Evolutionary conservation across 2,888 invertebrate species (phyloP), one percentile per base, ranked within the genome.

Genomic region (Orchesellides sinensis): DNA sequence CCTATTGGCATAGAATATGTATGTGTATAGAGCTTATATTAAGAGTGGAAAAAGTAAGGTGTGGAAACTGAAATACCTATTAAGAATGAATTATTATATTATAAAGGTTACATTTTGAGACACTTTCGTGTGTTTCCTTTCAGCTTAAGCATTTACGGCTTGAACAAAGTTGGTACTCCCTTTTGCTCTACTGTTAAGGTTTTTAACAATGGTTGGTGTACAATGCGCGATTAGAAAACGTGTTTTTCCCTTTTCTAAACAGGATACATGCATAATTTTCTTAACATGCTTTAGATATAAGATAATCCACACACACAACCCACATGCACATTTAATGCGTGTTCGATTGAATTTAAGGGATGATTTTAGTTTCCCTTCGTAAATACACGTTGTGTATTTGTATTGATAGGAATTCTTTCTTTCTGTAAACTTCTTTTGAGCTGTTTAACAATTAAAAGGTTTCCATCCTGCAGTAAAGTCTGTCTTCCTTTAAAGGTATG

Each of bases 1-100:
- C 14, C 10, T 40, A 10, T 14, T 14, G 1, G 40, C 10, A 40
- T 40, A 10, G n/a, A 40, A 10, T 40, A 14, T 40, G 40, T 40
- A 40, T 40, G 40, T 49, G 49, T 21, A 19, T 25, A 25, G 54
- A 12, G 12, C n/a, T 8, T 17, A 27, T 29, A 27, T 29, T 12
- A 21, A 59, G 59, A 29, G n/a, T n/a, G 6, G 27, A 59, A 25
- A 52, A 72, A 72, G 63, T 32, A 65, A 74, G 74, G 74, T 65
- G 74, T 74, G 74, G 74, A 65, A 52, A 52, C 63, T 35, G 52
- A 74, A 74, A 63, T 52, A 25, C 23, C 52, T 52, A 54, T 54
- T 61, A 3, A 56, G 25, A 74, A 74, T 65, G 63, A 74, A 54
- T 54, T 40, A 54, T 54, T 6, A 40, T 19, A 5, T 5, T 65